These are phyloP conservation scores for Gavia stellata DNA, from an alignment of 2,113 vertebrate species.

Conservation along the genomic window DNA sequence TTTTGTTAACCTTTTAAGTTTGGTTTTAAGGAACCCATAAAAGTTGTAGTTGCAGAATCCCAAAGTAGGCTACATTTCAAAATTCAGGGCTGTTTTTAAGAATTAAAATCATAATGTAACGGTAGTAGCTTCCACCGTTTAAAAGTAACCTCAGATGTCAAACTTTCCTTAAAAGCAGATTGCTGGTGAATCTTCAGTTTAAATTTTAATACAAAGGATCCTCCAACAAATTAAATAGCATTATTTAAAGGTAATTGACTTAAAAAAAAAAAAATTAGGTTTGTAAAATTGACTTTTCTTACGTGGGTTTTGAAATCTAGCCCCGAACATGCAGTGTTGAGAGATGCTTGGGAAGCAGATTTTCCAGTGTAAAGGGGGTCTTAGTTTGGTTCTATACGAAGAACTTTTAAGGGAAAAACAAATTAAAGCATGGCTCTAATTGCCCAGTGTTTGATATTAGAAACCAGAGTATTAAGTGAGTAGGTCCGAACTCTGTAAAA, in stretches of 20 bases:
- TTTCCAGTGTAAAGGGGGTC: slow-evolving; percentile 16
- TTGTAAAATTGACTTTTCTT: slow-evolving; percentile 73
- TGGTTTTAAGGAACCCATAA: slow-evolving; percentile 75
- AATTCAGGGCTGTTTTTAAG: slow-evolving; percentile 86
- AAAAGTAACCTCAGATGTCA: slow-evolving; percentile 72
- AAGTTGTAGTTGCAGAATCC: slow-evolving; percentile 98
- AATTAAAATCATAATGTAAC: slow-evolving; percentile 73
- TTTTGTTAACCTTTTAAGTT: slow-evolving; percentile 74
- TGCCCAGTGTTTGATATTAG: slow-evolving; percentile 49
- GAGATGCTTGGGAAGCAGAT: slow-evolving; percentile 76
- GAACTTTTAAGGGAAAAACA: slow-evolving; percentile 38
- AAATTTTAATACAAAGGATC: slow-evolving; percentile 73
- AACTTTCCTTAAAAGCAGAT: slow-evolving; percentile 75
- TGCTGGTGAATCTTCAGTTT: slow-evolving; percentile 71
- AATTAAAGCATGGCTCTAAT: slow-evolving; percentile 28
- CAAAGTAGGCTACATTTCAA: slow-evolving; percentile 99
- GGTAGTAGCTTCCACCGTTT: slow-evolving; percentile 73
- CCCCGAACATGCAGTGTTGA: slow-evolving; percentile 93
- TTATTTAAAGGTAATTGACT: slow-evolving; percentile 70
- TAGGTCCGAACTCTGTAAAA: slow-evolving; percentile 48
- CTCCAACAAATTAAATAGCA: slow-evolving; percentile 74
- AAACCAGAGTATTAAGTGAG: slow-evolving; percentile 32
- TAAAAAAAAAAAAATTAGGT: slow-evolving; percentile 67
- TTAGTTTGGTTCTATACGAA: background rate
- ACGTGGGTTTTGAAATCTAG: slow-evolving; percentile 99